phyloP scores from a whole-genome alignment of 2,113 vertebrate genomes.

The Oryzias melastigma region DNA sequence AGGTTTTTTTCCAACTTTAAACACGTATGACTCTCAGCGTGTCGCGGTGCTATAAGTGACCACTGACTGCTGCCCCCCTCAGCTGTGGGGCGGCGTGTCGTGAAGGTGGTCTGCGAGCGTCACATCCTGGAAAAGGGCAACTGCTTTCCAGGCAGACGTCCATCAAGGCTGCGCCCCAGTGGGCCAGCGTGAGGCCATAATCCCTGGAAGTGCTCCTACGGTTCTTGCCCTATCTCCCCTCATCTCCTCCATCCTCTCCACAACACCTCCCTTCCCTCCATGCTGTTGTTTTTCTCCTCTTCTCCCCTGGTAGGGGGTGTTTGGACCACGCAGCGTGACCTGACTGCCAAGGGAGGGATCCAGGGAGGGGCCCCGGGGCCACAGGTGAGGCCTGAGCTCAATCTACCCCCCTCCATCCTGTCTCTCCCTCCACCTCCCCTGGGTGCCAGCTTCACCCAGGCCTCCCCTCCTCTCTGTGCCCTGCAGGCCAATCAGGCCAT shows the following conservation, averaged over 20 bases:
- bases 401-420: slow-evolving; percentile 70
- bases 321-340: slow-evolving; percentile 79
- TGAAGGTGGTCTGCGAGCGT: slow-evolving; percentile 44
- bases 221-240: slow-evolving; percentile 64
- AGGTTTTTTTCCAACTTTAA: too few species aligned
- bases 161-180: slow-evolving; percentile 74
- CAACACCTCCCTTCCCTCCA: slow-evolving; percentile 66
- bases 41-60: slow-evolving; percentile 19
- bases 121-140: slow-evolving; percentile 73
- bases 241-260: slow-evolving; percentile 62
- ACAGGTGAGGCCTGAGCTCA: slow-evolving; percentile 87
- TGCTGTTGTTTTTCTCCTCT: slow-evolving; percentile 71
- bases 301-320: slow-evolving; percentile 70
- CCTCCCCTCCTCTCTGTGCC: slow-evolving; percentile 74
- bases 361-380: slow-evolving; percentile 77
- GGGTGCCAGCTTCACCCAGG: slow-evolving; percentile 64
- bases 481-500: slow-evolving; percentile 92
- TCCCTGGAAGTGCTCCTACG: slow-evolving; percentile 78
- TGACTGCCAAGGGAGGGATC: slow-evolving; percentile 82
- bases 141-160: slow-evolving; percentile 70
- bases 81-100: slow-evolving; percentile 20
- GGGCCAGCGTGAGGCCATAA: slow-evolving; percentile 77
- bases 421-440: slow-evolving; percentile 61
- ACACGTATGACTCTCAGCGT: neutral
- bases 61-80: slow-evolving; percentile 14